Percentiles rank a stretch among this genome's conserved stretches.
Evolutionary conservation across 1,140 invertebrate species (phyloP).

Genomic region (Penaeus japonicus): DNA sequence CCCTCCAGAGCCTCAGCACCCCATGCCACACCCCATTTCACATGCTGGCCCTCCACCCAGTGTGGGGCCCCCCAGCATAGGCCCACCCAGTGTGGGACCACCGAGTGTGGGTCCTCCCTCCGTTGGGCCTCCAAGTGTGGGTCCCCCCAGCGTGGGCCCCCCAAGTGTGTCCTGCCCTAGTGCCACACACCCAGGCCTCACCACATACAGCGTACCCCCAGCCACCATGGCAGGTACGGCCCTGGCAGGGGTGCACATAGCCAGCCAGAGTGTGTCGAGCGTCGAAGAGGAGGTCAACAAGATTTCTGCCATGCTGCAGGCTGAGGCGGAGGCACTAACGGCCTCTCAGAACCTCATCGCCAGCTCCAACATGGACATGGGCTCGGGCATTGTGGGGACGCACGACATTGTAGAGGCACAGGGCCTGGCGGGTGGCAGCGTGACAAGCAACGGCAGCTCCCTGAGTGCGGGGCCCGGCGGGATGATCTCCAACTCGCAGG

Average conservation of each 20-base stretch:
- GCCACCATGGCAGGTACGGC: slow-evolving; percentile 25
- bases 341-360: slow-evolving; percentile 52
- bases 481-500: slow-evolving; percentile 17
- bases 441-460: slow-evolving; percentile 17
- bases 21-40: slow-evolving; percentile 32
- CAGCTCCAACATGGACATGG: slow-evolving; percentile 33
- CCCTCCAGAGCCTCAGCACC: slow-evolving; percentile 47
- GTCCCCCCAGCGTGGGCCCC: slow-evolving; percentile 45
- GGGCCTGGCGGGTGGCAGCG: slow-evolving; percentile 44
- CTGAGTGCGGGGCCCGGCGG: slow-evolving; percentile 29
- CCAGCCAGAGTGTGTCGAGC: slow-evolving; percentile 45
- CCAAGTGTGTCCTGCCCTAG: slow-evolving; percentile 51
- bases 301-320: slow-evolving; percentile 59
- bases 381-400: slow-evolving; percentile 38
- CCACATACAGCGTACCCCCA: slow-evolving; percentile 30
- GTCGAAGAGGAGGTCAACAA: slow-evolving; percentile 59
- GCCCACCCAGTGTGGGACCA: slow-evolving; percentile 54
- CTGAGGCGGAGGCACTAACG: slow-evolving; percentile 55
- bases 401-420: slow-evolving; percentile 59
- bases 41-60: slow-evolving; percentile 48
- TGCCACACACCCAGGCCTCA: slow-evolving; percentile 42
- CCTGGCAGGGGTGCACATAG: slow-evolving; percentile 43
- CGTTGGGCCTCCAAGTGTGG: slow-evolving; percentile 50
- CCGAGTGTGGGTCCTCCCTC: slow-evolving; percentile 56
- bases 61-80: slow-evolving; percentile 54